phyloP scores from a whole-genome alignment of 2,888 invertebrate genomes.

The Ferdinandea cuprea region DNA sequence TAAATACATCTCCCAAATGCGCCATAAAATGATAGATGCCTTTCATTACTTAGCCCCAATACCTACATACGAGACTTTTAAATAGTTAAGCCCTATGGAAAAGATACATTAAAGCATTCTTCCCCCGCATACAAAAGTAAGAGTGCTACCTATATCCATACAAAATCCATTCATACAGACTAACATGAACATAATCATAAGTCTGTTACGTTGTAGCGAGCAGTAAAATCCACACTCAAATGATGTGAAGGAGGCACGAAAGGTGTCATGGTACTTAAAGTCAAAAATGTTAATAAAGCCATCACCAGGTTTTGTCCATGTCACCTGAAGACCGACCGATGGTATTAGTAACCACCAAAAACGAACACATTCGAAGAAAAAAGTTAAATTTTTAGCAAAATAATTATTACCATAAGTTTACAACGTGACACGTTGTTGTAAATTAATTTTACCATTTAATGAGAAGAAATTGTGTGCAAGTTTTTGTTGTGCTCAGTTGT shows the following conservation, averaged over 20 bases:
- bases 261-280: conserved; percentile 35
- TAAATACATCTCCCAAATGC: no score
- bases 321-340: conserved; percentile 43
- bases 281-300: conserved; percentile 58
- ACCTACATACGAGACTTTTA: no score
- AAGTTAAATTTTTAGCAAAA: conserved; percentile 62
- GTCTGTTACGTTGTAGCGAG: neutral
- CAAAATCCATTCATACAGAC: neutral
- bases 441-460: conserved; percentile 68
- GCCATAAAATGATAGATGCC: no score
- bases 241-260: neutral
- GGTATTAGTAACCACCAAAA: neutral
- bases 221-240: neutral
- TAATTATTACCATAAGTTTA: conserved; percentile 67
- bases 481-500: conserved; percentile 25
- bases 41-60: no score
- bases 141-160: neutral
- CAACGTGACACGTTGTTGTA: conserved; percentile 68
- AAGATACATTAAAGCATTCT: no score
- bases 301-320: conserved; percentile 52
- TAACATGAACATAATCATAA: conserved; percentile 26
- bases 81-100: no score
- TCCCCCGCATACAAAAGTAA: no score
- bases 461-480: conserved; percentile 57
- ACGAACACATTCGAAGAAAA: conserved; percentile 21